A percentile compares a stretch with the other conserved stretches of the same genome.
Conservation (phyloP, 1,140 invertebrate genomes). For the Drosophila truncata region DNA sequence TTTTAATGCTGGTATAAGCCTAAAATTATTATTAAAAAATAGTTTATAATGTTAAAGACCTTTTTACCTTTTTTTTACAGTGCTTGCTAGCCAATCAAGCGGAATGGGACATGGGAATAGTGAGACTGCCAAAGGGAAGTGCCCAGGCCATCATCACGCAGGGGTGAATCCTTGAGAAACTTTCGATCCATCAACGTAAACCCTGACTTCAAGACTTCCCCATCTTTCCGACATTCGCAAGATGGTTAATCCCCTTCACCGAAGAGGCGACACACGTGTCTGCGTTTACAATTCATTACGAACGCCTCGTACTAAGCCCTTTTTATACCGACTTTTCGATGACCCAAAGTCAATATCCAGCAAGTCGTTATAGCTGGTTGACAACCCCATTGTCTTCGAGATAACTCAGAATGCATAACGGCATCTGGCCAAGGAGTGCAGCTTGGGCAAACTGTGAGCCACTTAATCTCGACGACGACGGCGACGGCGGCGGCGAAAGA, state of each 20-base stretch:
- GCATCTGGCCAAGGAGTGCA: conserved; percentile 60
- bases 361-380: conserved; percentile 27
- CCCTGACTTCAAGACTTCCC: conserved; percentile 6
- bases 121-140: conserved; percentile 5
- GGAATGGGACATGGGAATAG: conserved; percentile 45
- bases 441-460: conserved; percentile 63
- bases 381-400: conserved; percentile 46
- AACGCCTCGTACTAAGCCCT: conserved; percentile 58
- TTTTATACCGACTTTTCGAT: conserved; percentile 42
- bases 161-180: conserved; percentile 40
- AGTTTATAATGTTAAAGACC: no score
- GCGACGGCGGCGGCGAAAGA: conserved; percentile 47
- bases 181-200: conserved; percentile 43
- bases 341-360: conserved; percentile 63
- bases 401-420: conserved; percentile 65
- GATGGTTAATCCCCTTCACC: conserved; percentile 22
- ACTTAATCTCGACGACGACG: conserved; percentile 65
- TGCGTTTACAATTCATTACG: conserved; percentile 79
- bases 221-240: conserved; percentile 1
- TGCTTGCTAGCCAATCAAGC: conserved; percentile 46
- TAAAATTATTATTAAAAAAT: no score
- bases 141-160: conserved; percentile 14
- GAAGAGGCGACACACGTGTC: conserved; percentile 62
- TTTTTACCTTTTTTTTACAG: background rate
- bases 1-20: no score